Evolutionary conservation across 2,113 vertebrate genomes (phyloP).

Genomic region (Gorsachius goisagi): DNA sequence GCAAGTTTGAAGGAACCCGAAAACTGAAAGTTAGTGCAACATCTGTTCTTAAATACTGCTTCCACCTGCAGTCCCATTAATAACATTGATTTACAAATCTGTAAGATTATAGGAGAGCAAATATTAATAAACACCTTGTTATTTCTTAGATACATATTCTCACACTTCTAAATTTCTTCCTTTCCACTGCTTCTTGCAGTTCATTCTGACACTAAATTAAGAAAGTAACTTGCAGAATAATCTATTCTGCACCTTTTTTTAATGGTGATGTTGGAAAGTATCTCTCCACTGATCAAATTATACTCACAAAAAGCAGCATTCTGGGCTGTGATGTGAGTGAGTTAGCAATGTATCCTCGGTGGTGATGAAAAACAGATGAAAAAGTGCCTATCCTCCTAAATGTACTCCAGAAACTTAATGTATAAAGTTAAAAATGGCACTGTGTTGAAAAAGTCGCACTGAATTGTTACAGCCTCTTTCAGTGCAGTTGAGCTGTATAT

Average conservation of each 20-base stretch:
- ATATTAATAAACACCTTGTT: neutral
- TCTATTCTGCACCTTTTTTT: neutral
- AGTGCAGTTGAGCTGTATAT: neutral
- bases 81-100: neutral
- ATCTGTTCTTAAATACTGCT: neutral
- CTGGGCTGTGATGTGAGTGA: neutral
- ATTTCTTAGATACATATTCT: neutral
- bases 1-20: neutral
- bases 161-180: neutral
- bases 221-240: neutral
- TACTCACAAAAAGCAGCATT: neutral
- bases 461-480: neutral
- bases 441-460: neutral
- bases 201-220: neutral
- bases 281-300: neutral
- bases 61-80: neutral
- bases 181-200: neutral
- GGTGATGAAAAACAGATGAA: neutral
- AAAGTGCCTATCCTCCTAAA: neutral
- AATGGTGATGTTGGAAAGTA: neutral
- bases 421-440: neutral
- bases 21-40: neutral
- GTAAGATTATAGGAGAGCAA: neutral
- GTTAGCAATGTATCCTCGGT: neutral
- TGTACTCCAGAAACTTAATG: neutral